A percentile compares a stretch with the other conserved stretches of the same genome.
Evolutionary conservation across 92 coral and sea anemone genomes (phyloP).

Genomic region (Blastomussa wellsi): DNA sequence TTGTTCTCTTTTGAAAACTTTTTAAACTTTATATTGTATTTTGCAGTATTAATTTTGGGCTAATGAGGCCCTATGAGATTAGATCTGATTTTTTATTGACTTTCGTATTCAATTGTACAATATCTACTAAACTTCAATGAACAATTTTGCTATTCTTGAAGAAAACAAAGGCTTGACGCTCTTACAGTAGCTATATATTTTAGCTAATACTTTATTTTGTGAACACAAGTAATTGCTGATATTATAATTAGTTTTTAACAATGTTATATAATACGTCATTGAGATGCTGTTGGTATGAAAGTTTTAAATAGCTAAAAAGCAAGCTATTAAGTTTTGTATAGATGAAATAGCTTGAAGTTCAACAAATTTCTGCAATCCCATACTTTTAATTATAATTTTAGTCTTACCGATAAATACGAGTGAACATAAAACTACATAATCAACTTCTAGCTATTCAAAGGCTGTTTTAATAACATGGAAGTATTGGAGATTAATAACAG

Average conservation of each 20-base stretch:
- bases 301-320: background rate
- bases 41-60: background rate
- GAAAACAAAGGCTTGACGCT: constrained; percentile 2
- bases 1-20: constrained; percentile 13
- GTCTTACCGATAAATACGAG: no score
- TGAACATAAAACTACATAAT: no score
- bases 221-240: background rate
- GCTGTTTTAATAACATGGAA: no score
- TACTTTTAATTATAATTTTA: background rate
- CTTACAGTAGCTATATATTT: no score
- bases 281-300: background rate
- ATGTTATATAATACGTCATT: background rate
- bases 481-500: no score
- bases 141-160: background rate
- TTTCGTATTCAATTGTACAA: background rate
- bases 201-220: background rate
- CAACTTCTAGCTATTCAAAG: no score
- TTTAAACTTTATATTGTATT: background rate
- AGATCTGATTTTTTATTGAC: background rate
- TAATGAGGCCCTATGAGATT: background rate
- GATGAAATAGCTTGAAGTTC: background rate
- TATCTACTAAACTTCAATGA: background rate
- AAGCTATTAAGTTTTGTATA: background rate
- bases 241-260: background rate
- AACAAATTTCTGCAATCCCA: background rate